A percentile compares a stretch with the other conserved stretches of the same genome.
These are phyloP conservation scores for Argopecten irradians DNA, from an alignment of 1,140 invertebrate species.

Conservation along the genomic window DNA sequence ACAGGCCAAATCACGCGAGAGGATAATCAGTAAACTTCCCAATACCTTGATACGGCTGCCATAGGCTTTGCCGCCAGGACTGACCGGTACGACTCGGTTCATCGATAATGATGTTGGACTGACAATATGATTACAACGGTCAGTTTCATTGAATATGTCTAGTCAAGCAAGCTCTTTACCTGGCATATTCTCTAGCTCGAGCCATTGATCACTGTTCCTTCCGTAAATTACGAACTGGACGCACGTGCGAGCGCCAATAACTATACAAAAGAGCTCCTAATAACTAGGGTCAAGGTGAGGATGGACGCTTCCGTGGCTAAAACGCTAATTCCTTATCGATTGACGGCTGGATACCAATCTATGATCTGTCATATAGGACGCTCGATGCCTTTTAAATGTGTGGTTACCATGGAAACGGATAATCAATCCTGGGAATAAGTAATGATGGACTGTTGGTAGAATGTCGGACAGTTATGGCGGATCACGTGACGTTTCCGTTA, in stretches of 20 bases:
- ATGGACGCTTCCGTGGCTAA: neutral
- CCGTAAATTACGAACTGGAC: slow-evolving; percentile 8
- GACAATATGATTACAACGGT: slow-evolving; percentile 15
- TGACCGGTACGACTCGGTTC: neutral
- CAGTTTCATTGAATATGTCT: neutral
- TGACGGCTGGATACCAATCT: neutral
- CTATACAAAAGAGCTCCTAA: neutral
- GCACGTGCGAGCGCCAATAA: neutral
- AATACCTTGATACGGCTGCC: neutral
- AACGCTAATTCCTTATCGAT: slow-evolving; percentile 4
- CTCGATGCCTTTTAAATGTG: slow-evolving; percentile 31
- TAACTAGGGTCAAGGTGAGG: slow-evolving; percentile 13
- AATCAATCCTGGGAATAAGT: slow-evolving; percentile 44
- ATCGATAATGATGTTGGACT: neutral
- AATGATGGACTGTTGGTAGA: slow-evolving; percentile 35
- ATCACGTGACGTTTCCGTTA: neutral
- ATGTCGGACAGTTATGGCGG: slow-evolving; percentile 21
- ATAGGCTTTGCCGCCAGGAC: neutral
- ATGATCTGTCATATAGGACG: slow-evolving; percentile 21
- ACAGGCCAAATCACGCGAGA: neutral
- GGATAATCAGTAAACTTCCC: neutral
- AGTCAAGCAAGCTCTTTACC: neutral
- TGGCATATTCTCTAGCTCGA: neutral
- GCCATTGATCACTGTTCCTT: too few relatives aligned
- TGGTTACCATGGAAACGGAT: slow-evolving; percentile 41